Evolutionary conservation across 1,140 invertebrate species (phyloP), one percentile per base, ranked within the genome.

Genomic region (Heliothis subflexa): DNA sequence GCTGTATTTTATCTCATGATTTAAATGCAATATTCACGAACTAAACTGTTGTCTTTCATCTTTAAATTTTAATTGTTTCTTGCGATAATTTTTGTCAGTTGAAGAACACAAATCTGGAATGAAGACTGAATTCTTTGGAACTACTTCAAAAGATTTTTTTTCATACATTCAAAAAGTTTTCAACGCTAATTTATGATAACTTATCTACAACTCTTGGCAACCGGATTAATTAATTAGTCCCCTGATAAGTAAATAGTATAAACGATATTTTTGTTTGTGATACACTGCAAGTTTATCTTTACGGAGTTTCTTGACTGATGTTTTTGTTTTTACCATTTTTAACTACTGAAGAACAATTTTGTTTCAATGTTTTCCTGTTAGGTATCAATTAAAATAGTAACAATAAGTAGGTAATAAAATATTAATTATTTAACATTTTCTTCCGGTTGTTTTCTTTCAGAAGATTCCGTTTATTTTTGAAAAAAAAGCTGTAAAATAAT

Each of bases 191-290:
- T n/a, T 74, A 74, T 16, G 72, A 61, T 61, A 74, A 45, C 33
- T 74, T 74, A 74, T 74, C 72, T 61, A 13, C 13, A 40, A 14
- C 7, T 28, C 55, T 18, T 74, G 72, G 72, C 55, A 74, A 74
- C 72, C 45, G 13, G 72, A 74, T 74, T 74, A 59, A 74, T 74
- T 74, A 74, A 74, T 74, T 74, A 61, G 55, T 73, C 13, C 40
- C 40, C 14, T 57, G 72, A 74, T 61, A 61, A 74, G 18, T 49
- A 61, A n/a, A 61, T 47, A n/a, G n/a, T n/a, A n/a, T n/a, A 28
- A 73, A 57, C 52, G n/a, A 59, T 28, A 28, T 28, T 59, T 59
- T 59, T 16, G 3, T 14, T 50, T 50, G 25, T 68, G 13, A 25
- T 52, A 28, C 3, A 21, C 18, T 52, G 25, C 50, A 3, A 28